Evolutionary conservation across 2,797 vertebrate genomes (phyloP).

Genomic region (Spheniscus humboldti): DNA sequence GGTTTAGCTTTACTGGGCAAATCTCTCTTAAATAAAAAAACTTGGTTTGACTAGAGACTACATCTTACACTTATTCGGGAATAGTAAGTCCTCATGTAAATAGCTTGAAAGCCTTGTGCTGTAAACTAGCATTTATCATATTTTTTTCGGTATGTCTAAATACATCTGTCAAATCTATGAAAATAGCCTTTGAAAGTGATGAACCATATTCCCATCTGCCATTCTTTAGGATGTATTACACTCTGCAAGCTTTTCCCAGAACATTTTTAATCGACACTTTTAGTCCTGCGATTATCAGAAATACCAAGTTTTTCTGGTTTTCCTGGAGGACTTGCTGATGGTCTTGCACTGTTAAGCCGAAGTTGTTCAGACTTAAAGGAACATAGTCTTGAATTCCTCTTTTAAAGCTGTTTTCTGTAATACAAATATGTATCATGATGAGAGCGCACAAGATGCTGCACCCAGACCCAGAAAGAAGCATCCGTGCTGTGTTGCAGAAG

Average conservation of each 20-base stretch:
- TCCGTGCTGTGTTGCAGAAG: neutral
- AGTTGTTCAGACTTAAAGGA: constrained; percentile 3
- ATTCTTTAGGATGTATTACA: constrained; percentile 17
- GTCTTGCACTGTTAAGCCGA: neutral
- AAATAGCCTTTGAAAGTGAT: constrained; percentile 52
- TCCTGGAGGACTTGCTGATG: neutral
- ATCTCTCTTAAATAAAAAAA: neutral
- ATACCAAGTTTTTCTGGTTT: neutral
- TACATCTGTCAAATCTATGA: constrained; percentile 63
- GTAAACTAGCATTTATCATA: constrained; percentile 25
- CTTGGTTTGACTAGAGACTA: neutral
- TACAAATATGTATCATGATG: rapidly evolving
- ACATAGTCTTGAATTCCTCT: neutral
- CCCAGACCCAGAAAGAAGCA: neutral
- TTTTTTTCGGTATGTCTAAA: constrained; percentile 32
- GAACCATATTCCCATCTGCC: constrained; percentile 48
- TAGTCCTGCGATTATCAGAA: neutral
- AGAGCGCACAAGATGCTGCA: neutral
- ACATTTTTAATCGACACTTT: constrained; percentile 7
- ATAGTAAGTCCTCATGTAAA: constrained; percentile 11
- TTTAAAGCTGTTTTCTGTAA: neutral
- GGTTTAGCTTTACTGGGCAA: neutral
- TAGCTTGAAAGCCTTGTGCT: constrained; percentile 24
- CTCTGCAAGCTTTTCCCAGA: neutral
- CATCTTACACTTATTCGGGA: neutral